A percentile compares a stretch with the other conserved stretches of the same genome.
Conservation (phyloP, 2,113 vertebrate species). For the Carassius gibelio region DNA sequence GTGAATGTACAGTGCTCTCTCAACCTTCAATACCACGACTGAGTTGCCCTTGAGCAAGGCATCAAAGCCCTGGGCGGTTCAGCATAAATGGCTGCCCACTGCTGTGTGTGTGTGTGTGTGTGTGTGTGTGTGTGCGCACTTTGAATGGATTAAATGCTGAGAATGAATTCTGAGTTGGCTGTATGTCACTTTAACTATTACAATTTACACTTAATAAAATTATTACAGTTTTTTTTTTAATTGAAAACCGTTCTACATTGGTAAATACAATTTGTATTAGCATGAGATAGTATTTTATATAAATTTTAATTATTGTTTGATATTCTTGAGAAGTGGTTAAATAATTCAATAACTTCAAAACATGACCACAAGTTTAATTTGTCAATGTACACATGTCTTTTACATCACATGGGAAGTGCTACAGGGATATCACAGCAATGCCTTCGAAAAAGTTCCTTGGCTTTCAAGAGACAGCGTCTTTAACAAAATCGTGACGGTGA, state of each 20-base stretch:
- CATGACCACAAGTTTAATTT: conserved; percentile 76
- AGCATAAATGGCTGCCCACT: no score
- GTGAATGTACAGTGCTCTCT: no score
- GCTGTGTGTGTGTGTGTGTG: no score
- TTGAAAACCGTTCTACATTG: no score
- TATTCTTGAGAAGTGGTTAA: neutral
- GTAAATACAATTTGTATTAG: neutral
- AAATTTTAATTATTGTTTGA: neutral
- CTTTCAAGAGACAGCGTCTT: conserved; percentile 52
- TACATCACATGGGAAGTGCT: conserved; percentile 74
- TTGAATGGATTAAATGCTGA: no score
- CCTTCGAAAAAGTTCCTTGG: conserved; percentile 69
- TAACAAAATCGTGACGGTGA: conserved; percentile 19
- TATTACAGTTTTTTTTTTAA: no score
- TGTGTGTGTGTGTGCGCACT: no score
- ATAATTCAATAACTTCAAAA: conserved; percentile 62
- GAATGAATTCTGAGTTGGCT: no score
- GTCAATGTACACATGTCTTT: conserved; percentile 70
- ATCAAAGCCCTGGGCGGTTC: no score
- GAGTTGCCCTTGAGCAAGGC: no score
- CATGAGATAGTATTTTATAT: neutral
- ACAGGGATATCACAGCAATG: conserved; percentile 66
- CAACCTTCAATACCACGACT: no score
- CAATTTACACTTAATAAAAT: neutral
- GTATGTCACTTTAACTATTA: no score